Evolutionary conservation across 2,888 invertebrate species (phyloP), one percentile per base, ranked within the genome.

Genomic region (Hyppa rectilinea): DNA sequence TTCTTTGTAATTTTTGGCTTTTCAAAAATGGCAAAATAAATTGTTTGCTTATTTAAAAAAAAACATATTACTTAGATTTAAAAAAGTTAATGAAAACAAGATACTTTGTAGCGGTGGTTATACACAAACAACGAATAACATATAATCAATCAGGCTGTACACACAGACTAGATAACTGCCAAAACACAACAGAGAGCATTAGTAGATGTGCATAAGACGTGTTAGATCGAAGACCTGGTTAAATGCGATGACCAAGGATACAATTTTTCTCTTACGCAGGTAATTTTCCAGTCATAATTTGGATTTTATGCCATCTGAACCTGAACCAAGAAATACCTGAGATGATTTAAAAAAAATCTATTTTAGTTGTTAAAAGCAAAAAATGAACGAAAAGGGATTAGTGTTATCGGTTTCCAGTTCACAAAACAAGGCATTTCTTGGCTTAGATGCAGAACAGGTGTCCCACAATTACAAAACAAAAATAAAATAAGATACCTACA

Each of bases 401-500:
- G 12, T 34, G 12, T 10, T n/a, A 12, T 17, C 38, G 12, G 10
- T 29, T 62, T 47, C n/a, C 9, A 23, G 14, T 26, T 47, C 4
- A 29, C 61, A 53, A 61, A 72, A 61, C n/a, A 65, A 78, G 47
- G 59, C 50, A 83, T 69, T 69, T 81, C 61, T 69, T 69, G 71
- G 61, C 40, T 72, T 61, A 45, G 59, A 74, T 52, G 14, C 31
- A 68, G 34, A 70, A 47, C 49, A 62, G 17, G 17, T 50, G 55
- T 47, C 65, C 72, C 68, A 74, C 47, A 71, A 70, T 78, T 74
- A 84, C 60, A 73, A 78, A 89, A 89, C 81, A 86, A 86, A 85
- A 87, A 89, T 89, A 88, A 87, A 89, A 85, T 49, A 85, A 86
- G 96, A 97, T 97, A 97, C 97, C 96, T 97, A 97, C 97, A 95